These are phyloP conservation scores for Spodoptera litura DNA, from an alignment of 1,140 invertebrate genomes.

Conservation along the genomic window DNA sequence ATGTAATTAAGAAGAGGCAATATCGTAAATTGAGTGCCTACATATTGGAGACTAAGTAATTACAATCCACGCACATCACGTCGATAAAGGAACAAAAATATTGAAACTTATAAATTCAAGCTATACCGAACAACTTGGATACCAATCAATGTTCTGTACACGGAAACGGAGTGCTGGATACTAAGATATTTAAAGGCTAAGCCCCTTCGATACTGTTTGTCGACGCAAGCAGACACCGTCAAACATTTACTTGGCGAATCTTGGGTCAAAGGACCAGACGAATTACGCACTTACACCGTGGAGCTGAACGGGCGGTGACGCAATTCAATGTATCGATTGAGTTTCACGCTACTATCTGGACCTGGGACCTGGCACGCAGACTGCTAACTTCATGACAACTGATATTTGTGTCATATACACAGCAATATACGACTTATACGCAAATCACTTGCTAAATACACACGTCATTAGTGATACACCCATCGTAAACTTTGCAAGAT, in stretches of 20 bases:
- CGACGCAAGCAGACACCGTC: constrained; percentile 29
- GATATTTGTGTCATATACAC: background rate
- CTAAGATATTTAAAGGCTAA: background rate
- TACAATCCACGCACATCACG: background rate
- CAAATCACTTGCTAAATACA: no score
- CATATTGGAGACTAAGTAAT: background rate
- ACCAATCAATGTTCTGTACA: background rate
- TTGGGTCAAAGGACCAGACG: constrained; percentile 68
- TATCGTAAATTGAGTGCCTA: constrained; percentile 6
- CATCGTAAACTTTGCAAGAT: no score
- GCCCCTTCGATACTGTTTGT: constrained; percentile 3
- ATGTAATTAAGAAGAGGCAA: constrained; percentile 23
- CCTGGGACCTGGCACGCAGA: background rate
- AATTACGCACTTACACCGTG: constrained; percentile 59
- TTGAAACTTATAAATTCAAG: no score
- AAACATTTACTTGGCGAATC: constrained; percentile 40
- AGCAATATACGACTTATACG: background rate
- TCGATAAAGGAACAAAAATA: background rate
- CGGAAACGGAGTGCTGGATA: background rate
- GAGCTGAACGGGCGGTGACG: constrained; percentile 60
- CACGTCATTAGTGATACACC: no score
- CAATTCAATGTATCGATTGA: constrained; percentile 67
- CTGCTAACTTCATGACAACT: background rate
- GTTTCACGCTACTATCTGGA: constrained; percentile 30
- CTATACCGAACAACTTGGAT: no score